These are phyloP conservation scores for Anhinga rufa DNA, from an alignment of 2,113 vertebrate genomes.

Conservation along the genomic window DNA sequence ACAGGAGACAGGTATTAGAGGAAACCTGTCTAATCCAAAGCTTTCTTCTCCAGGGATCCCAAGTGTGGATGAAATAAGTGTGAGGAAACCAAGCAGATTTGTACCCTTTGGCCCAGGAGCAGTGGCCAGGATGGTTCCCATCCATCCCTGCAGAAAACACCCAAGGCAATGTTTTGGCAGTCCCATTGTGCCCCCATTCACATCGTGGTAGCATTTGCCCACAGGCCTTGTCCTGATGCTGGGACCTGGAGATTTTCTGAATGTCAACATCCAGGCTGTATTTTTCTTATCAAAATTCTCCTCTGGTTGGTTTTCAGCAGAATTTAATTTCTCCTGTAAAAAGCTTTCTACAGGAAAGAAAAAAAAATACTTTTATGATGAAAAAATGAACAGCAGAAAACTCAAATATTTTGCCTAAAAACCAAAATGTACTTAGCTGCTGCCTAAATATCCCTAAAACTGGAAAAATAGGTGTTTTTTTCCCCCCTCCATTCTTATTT, in stretches of 20 bases:
- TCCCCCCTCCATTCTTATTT: background rate
- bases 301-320: background rate
- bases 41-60: background rate
- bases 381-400: background rate
- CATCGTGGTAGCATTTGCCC: background rate
- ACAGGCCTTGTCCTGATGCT: accelerated
- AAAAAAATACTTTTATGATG: background rate
- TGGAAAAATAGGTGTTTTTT: background rate
- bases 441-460: background rate
- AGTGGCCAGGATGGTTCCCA: background rate
- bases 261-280: background rate
- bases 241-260: background rate
- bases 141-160: background rate
- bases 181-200: background rate
- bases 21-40: background rate
- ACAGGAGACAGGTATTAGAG: background rate
- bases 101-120: background rate
- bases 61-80: background rate
- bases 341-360: background rate
- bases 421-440: background rate
- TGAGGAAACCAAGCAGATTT: background rate
- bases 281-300: background rate
- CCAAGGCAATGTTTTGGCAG: background rate
- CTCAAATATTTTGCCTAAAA: background rate
- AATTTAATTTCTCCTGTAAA: background rate